Conservation (phyloP, 2,888 invertebrate genomes). For the Sarcophaga variegata region DNA sequence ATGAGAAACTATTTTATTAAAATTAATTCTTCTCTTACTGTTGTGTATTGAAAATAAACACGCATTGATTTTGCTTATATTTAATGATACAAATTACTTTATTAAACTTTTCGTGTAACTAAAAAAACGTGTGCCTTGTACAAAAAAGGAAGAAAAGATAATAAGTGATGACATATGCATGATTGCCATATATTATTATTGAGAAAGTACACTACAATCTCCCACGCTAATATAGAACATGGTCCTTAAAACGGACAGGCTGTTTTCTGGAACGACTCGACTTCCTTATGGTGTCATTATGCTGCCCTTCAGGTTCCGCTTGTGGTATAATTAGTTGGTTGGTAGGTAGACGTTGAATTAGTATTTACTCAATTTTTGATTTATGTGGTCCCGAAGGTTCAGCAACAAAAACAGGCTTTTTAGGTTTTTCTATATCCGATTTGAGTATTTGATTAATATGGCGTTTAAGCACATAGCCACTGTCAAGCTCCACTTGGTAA, state of each 20-base stretch:
- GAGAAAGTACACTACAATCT: too few species aligned
- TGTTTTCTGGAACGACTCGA: constrained; percentile 11
- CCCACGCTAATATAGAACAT: background rate
- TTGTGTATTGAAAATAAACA: too few species aligned
- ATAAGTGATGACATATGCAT: background rate
- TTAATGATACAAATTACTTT: too few species aligned
- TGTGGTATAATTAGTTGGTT: constrained; percentile 6
- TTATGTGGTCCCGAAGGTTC: constrained; percentile 14
- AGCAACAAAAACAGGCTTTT: constrained; percentile 2
- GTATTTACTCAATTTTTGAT: constrained; percentile 7
- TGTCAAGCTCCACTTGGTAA: constrained; percentile 30
- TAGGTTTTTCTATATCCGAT: constrained; percentile 3
- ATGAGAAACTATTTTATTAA: too few species aligned
- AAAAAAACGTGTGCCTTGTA: too few species aligned
- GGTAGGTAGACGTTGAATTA: constrained; percentile 10
- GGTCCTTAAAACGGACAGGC: constrained; percentile 24
- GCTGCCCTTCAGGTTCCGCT: constrained; percentile 9
- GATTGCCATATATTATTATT: constrained; percentile 12
- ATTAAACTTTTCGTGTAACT: too few species aligned
- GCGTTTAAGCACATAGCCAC: constrained; percentile 39
- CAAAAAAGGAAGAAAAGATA: background rate
- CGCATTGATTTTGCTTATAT: too few species aligned
- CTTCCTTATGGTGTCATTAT: constrained; percentile 6
- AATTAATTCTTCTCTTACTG: too few species aligned
- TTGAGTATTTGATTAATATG: constrained; percentile 45